Conservation (phyloP, 2,797 vertebrate genomes). For the Sebastes minor region DNA sequence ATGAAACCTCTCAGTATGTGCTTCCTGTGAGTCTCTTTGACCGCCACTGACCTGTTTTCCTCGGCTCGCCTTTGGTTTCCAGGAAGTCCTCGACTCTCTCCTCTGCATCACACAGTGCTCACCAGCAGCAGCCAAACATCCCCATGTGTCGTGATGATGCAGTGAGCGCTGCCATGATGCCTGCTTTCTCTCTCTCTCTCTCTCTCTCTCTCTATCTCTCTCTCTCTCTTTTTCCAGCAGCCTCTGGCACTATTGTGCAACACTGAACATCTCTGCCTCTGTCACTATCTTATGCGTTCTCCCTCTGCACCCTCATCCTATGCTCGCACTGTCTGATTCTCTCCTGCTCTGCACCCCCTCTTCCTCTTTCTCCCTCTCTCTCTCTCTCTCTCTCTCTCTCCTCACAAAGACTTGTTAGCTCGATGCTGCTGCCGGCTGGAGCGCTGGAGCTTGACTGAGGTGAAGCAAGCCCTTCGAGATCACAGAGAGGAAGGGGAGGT, state of each 20-base stretch:
- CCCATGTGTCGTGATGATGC: constrained; percentile 79
- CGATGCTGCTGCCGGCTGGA: constrained; percentile 86
- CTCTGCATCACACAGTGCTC: constrained; percentile 67
- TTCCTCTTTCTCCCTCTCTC: not conserved
- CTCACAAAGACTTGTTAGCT: constrained; percentile 95
- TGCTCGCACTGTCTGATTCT: constrained; percentile 56
- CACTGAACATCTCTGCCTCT: constrained; percentile 56
- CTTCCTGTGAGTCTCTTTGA: not conserved
- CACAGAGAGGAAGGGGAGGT: constrained; percentile 25
- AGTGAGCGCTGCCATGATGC: constrained; percentile 75
- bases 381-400: constrained; percentile 27
- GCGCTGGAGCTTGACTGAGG: constrained; percentile 88
- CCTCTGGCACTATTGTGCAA: constrained; percentile 60
- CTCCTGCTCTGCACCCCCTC: constrained; percentile 35
- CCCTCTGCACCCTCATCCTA: constrained; percentile 54
- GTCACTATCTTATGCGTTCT: constrained; percentile 41
- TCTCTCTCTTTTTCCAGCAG: constrained; percentile 13
- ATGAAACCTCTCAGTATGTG: not conserved
- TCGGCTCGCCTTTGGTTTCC: constrained; percentile 60
- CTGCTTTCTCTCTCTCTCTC: constrained; percentile 23
- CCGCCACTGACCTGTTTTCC: constrained; percentile 74
- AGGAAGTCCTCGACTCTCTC: constrained; percentile 67
- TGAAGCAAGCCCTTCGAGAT: constrained; percentile 85
- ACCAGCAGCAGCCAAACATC: constrained; percentile 70
- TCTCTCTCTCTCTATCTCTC: constrained; percentile 8